These are phyloP conservation scores for Trachelus tabidus DNA, from an alignment of 2,888 invertebrate genomes.

Conservation along the genomic window DNA sequence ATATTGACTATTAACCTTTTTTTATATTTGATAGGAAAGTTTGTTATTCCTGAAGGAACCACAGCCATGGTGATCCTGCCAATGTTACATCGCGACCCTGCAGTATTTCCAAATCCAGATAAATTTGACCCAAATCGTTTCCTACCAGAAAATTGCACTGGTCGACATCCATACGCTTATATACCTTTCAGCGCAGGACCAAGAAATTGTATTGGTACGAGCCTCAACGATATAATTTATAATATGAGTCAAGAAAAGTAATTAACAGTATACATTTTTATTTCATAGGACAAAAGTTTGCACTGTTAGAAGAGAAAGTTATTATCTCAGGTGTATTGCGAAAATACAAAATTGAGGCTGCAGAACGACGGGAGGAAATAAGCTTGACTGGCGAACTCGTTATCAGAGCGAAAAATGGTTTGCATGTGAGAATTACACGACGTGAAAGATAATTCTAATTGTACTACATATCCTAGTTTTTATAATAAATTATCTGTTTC, in stretches of 20 bases:
- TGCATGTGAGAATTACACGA: slow-evolving; percentile 66
- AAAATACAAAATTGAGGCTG: slow-evolving; percentile 69
- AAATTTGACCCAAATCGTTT: slow-evolving; percentile 68
- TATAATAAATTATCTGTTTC: not conserved
- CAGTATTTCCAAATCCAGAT: slow-evolving; percentile 66
- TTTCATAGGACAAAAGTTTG: slow-evolving; percentile 69
- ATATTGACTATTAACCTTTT: not conserved
- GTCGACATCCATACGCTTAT: slow-evolving; percentile 64
- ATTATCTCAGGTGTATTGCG: slow-evolving; percentile 71
- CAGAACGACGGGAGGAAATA: slow-evolving; percentile 71
- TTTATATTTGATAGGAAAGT: slow-evolving; percentile 40
- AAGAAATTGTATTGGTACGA: slow-evolving; percentile 54
- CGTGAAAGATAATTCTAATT: not conserved
- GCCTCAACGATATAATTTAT: not conserved
- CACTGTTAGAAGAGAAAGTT: slow-evolving; percentile 71
- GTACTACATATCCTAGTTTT: not conserved
- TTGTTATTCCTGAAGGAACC: slow-evolving; percentile 58
- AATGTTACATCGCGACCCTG: slow-evolving; percentile 64
- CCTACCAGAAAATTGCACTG: slow-evolving; percentile 60
- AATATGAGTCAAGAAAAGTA: not conserved
- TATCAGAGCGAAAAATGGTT: slow-evolving; percentile 71
- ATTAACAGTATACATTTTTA: slow-evolving; percentile 1
- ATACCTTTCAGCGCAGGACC: slow-evolving; percentile 64
- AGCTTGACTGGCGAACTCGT: slow-evolving; percentile 72
- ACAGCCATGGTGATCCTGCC: slow-evolving; percentile 57